These are phyloP conservation scores for Petromus typicus DNA, from an alignment of 2,113 vertebrate species.

Conservation along the genomic window DNA sequence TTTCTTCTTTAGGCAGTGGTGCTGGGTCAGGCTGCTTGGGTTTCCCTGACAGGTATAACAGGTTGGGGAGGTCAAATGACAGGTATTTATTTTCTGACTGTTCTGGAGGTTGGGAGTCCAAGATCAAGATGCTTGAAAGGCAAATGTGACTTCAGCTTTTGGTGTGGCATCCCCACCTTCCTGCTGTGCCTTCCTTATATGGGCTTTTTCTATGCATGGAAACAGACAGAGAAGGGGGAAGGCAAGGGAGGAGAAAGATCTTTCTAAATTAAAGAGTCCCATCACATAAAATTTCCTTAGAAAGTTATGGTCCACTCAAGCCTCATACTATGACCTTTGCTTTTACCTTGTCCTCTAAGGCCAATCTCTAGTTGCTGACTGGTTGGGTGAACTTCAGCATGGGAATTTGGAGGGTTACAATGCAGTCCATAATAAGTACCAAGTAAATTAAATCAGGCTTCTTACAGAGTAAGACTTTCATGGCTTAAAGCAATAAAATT, in stretches of 20 bases:
- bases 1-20: background rate
- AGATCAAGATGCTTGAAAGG: background rate
- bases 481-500: background rate
- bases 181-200: background rate
- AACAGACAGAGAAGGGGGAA: background rate
- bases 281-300: background rate
- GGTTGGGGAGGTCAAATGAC: background rate
- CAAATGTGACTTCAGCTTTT: background rate
- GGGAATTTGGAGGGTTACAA: background rate
- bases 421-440: background rate
- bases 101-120: background rate
- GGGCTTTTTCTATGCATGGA: background rate
- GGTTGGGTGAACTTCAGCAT: background rate
- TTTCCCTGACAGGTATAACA: background rate
- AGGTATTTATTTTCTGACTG: background rate
- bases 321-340: background rate
- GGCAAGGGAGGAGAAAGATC: background rate
- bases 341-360: background rate
- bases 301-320: background rate
- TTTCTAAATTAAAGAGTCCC: background rate
- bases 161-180: background rate
- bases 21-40: background rate
- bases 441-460: background rate
- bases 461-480: background rate
- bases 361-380: background rate